Evolutionary conservation across 2,113 vertebrate genomes (phyloP).

Genomic region (Shinisaurus crocodilurus): DNA sequence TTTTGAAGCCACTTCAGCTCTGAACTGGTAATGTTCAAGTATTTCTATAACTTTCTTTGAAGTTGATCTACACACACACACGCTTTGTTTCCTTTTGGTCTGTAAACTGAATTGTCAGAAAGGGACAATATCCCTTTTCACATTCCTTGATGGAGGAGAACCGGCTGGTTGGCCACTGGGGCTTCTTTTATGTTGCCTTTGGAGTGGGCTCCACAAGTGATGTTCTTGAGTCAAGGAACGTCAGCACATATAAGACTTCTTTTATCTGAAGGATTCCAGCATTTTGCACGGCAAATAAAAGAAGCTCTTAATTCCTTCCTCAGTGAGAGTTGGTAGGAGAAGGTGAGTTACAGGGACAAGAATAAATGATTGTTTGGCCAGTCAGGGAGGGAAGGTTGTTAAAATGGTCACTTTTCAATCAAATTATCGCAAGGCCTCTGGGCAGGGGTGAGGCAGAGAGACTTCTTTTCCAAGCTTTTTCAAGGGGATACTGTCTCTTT

Average conservation of each 20-base stretch:
- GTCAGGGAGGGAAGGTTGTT: neutral
- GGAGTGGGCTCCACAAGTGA: neutral
- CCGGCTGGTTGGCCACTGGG: neutral
- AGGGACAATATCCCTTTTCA: conserved; percentile 77
- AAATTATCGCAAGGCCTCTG: conserved; percentile 20
- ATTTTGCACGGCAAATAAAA: neutral
- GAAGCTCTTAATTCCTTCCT: conserved; percentile 39
- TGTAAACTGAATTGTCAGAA: conserved; percentile 70
- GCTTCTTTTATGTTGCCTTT: neutral
- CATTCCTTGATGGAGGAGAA: conserved; percentile 63
- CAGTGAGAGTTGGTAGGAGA: conserved; percentile 23
- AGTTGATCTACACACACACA: conserved; percentile 53
- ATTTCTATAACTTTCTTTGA: conserved; percentile 38
- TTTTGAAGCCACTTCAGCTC: conserved; percentile 69
- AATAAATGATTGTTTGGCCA: conserved; percentile 20
- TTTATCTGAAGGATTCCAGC: neutral
- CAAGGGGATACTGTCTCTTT: conserved; percentile 90
- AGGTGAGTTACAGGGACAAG: conserved; percentile 34
- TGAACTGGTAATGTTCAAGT: conserved; percentile 62
- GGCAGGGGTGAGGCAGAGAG: conserved; percentile 24
- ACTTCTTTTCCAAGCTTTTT: conserved; percentile 66
- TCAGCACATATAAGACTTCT: conserved; percentile 10
- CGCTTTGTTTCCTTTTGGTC: conserved; percentile 30
- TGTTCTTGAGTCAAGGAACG: neutral
- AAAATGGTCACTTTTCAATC: neutral